phyloP scores from a whole-genome alignment of 2,888 invertebrate species.

The Xestoiulus laeticollis region DNA sequence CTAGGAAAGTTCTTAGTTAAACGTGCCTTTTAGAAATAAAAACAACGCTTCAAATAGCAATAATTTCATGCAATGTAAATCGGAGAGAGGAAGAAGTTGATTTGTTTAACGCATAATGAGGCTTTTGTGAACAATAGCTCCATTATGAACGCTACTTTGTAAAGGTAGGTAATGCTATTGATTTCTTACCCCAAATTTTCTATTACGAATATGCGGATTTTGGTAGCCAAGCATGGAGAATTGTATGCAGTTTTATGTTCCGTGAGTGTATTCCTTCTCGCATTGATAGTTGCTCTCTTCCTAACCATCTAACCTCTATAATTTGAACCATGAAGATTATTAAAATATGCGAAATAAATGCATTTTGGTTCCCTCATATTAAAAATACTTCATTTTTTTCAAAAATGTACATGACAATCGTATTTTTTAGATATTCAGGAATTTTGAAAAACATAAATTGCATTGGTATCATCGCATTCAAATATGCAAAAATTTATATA shows the following conservation, averaged over 20 bases:
- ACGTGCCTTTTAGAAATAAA: not conserved
- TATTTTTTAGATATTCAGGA: too few relatives aligned
- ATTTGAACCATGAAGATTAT: not conserved
- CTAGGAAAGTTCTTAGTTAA: not conserved
- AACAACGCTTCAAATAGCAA: not conserved
- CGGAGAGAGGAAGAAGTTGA: not conserved
- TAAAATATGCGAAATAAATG: not conserved
- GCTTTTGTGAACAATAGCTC: slow-evolving; percentile 2
- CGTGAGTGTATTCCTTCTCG: not conserved
- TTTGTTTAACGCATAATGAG: slow-evolving; percentile 29
- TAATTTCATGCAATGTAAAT: slow-evolving; percentile 23
- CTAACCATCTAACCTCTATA: not conserved
- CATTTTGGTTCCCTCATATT: too few relatives aligned
- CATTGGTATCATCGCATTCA: too few relatives aligned
- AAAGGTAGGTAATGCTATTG: slow-evolving; percentile 38
- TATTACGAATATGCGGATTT: slow-evolving; percentile 39
- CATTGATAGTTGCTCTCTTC: not conserved
- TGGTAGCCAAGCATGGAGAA: slow-evolving; percentile 30
- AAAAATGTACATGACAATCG: too few relatives aligned
- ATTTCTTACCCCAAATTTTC: not conserved
- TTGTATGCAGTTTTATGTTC: not conserved
- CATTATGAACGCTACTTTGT: not conserved
- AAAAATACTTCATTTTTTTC: too few relatives aligned
- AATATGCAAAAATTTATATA: too few relatives aligned
- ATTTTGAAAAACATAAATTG: too few relatives aligned